phyloP scores from a whole-genome alignment of 2,797 vertebrate genomes.

The Fratercula arctica region DNA sequence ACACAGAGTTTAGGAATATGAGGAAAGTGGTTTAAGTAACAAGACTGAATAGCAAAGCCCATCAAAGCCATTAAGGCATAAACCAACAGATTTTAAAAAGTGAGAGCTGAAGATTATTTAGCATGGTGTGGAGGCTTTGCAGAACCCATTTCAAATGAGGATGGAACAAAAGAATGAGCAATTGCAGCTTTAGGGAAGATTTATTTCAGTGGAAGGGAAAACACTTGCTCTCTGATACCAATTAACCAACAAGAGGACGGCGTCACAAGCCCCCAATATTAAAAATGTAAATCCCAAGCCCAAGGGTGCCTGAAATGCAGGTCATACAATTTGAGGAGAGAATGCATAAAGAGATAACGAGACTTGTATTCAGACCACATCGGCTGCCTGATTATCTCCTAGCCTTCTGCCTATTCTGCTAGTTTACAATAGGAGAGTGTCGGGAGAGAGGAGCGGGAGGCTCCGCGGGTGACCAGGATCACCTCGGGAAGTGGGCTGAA shows the following conservation, averaged over 20 bases:
- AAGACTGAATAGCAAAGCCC: slow-evolving; percentile 77
- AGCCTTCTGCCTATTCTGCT: slow-evolving; percentile 50
- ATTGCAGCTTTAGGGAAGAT: slow-evolving; percentile 80
- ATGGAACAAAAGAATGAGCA: slow-evolving; percentile 80
- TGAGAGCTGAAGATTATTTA: slow-evolving; percentile 82
- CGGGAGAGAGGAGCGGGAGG: neutral
- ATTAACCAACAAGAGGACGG: slow-evolving; percentile 80
- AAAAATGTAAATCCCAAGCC: slow-evolving; percentile 84
- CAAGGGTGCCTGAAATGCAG: slow-evolving; percentile 78
- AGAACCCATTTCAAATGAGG: slow-evolving; percentile 81
- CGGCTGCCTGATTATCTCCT: slow-evolving; percentile 70
- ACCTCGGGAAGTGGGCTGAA: slow-evolving; percentile 13
- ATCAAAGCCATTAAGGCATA: slow-evolving; percentile 83
- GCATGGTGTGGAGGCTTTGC: slow-evolving; percentile 77
- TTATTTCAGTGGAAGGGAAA: slow-evolving; percentile 82
- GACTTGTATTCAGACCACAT: slow-evolving; percentile 53
- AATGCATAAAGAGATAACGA: slow-evolving; percentile 74
- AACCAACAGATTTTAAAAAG: slow-evolving; percentile 82
- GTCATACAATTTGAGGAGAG: slow-evolving; percentile 75
- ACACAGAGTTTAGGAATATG: slow-evolving; percentile 68
- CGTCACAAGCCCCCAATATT: slow-evolving; percentile 78
- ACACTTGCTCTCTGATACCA: slow-evolving; percentile 83
- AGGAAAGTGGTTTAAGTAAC: slow-evolving; percentile 76
- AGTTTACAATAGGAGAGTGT: neutral
- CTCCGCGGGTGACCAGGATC: neutral